Percentiles rank a stretch among this genome's conserved stretches.
These are phyloP conservation scores for Galleria mellonella DNA, from an alignment of 1,140 invertebrate species.

Conservation along the genomic window DNA sequence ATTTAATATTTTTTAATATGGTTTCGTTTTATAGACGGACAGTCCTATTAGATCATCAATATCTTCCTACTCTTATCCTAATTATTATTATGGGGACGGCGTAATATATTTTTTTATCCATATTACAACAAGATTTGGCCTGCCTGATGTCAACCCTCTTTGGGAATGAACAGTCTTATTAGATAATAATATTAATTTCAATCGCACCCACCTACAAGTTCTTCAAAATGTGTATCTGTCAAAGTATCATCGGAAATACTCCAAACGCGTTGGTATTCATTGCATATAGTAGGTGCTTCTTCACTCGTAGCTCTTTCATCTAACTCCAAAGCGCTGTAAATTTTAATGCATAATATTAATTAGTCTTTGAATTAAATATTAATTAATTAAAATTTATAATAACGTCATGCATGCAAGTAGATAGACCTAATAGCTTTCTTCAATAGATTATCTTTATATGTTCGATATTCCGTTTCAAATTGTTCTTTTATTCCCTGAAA, in stretches of 20 bases:
- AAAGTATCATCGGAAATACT: slow-evolving; percentile 14
- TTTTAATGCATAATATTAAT: neutral
- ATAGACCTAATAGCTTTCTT: slow-evolving; percentile 42
- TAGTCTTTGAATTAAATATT: neutral
- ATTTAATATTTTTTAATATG: too few relatives aligned
- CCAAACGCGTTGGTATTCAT: slow-evolving; percentile 38
- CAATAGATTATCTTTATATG: slow-evolving; percentile 31
- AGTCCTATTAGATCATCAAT: too few relatives aligned
- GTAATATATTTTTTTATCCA: too few relatives aligned
- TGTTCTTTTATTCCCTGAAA: slow-evolving; percentile 38
- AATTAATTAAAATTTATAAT: too few relatives aligned
- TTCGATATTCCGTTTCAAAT: slow-evolving; percentile 35
- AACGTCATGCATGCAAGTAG: too few relatives aligned
- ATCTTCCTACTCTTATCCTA: too few relatives aligned
- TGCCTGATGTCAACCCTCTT: too few relatives aligned
- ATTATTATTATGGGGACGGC: too few relatives aligned
- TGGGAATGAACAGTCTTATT: neutral
- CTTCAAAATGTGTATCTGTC: slow-evolving; percentile 21
- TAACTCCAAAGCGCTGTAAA: slow-evolving; percentile 43
- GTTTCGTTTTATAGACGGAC: too few relatives aligned
- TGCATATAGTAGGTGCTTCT: slow-evolving; percentile 34
- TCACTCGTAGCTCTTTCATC: slow-evolving; percentile 28
- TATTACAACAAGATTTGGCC: too few relatives aligned
- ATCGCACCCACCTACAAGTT: slow-evolving; percentile 23
- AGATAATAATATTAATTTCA: neutral